These are phyloP conservation scores for Chrysolophus pictus DNA, from an alignment of 2,797 vertebrate genomes.

Conservation along the genomic window DNA sequence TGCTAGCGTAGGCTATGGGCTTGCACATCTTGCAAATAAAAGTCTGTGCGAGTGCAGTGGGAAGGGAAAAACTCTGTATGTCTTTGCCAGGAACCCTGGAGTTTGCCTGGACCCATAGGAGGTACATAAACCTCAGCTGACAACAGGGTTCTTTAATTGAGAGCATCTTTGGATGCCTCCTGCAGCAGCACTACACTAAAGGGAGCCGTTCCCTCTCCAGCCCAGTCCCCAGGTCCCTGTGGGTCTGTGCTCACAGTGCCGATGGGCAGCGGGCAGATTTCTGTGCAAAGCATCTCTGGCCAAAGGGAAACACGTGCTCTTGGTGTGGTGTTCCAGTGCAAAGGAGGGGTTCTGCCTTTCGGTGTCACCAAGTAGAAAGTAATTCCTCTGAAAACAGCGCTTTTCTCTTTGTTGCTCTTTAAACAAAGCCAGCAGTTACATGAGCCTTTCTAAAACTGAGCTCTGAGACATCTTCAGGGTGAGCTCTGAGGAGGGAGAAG, in stretches of 20 bases:
- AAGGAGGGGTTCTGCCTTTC: background rate
- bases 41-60: background rate
- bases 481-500: background rate
- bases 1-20: background rate
- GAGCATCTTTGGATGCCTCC: background rate
- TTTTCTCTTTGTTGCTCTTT: background rate
- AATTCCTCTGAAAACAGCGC: background rate
- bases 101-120: accelerated
- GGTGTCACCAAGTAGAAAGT: accelerated
- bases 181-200: background rate
- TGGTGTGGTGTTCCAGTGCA: background rate
- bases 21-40: background rate
- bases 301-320: accelerated
- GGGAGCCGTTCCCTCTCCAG: background rate
- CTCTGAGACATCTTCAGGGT: background rate
- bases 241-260: background rate
- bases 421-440: background rate
- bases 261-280: background rate
- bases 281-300: background rate
- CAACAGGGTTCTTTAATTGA: accelerated
- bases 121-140: accelerated
- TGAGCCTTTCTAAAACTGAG: background rate
- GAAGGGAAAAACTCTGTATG: accelerated
- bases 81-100: background rate
- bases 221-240: background rate